These are phyloP conservation scores for Tenthredo mesomela DNA, from an alignment of 2,888 invertebrate species.

Conservation along the genomic window DNA sequence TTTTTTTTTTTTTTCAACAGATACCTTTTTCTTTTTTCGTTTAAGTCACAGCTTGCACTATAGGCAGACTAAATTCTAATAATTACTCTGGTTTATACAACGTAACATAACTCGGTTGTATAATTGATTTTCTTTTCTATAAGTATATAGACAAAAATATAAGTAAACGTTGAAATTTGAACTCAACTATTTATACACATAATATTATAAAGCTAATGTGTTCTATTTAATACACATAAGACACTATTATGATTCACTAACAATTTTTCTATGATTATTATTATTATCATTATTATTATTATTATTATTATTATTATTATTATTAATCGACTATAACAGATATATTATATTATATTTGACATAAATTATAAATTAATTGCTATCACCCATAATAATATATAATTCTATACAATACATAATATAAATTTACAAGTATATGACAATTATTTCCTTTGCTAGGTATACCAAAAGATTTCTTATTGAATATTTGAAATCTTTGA, in stretches of 20 bases:
- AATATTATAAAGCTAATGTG: neutral
- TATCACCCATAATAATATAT: slow-evolving; percentile 28
- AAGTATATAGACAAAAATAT: neutral
- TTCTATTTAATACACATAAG: slow-evolving; percentile 16
- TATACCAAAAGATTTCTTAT: neutral
- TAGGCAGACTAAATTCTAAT: neutral
- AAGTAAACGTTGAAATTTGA: neutral
- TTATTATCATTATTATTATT: slow-evolving; percentile 6
- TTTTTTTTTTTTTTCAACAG: neutral
- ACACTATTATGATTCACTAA: slow-evolving; percentile 20
- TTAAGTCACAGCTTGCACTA: slow-evolving; percentile 42
- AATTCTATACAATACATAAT: neutral
- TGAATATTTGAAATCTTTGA: neutral
- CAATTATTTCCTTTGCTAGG: neutral
- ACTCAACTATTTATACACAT: slow-evolving; percentile 1
- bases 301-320: neutral
- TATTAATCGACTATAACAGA: slow-evolving; percentile 20
- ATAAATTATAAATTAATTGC: slow-evolving; percentile 15
- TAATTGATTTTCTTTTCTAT: neutral
- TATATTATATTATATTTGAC: slow-evolving; percentile 19
- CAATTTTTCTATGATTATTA: slow-evolving; percentile 4
- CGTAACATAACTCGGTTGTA: neutral
- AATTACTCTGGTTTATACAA: slow-evolving; percentile 26
- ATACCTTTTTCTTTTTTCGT: neutral
- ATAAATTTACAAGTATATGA: neutral